Evolutionary conservation across 2,113 vertebrate species (phyloP).

Genomic region (Pseudonaja textilis): DNA sequence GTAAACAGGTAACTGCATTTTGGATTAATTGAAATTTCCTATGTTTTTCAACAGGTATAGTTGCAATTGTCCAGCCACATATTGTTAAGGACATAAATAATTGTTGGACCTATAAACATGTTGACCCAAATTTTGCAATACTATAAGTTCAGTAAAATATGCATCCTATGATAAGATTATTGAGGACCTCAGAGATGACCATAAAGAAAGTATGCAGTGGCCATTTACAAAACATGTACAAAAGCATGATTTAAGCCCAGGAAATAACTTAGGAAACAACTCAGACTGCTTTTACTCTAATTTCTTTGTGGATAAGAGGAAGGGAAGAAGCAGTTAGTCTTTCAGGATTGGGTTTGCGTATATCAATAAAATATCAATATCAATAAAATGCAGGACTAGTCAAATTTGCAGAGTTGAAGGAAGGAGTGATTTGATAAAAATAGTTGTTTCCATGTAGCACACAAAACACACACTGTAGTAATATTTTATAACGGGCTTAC

Average conservation of each 20-base stretch:
- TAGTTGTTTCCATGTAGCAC: constrained; percentile 26
- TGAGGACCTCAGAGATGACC: neutral
- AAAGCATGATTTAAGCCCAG: neutral
- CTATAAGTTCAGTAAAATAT: neutral
- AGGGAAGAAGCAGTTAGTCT: neutral
- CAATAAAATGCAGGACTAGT: neutral
- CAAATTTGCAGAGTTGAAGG: neutral
- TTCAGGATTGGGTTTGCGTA: neutral
- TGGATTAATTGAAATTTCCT: neutral
- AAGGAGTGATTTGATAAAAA: constrained; percentile 15
- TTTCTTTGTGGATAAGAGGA: neutral
- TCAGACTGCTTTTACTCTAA: neutral
- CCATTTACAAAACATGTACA: neutral
- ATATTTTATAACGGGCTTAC: constrained; percentile 33
- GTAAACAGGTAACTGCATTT: neutral
- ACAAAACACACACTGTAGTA: constrained; percentile 18
- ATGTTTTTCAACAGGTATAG: neutral
- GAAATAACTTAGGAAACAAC: neutral
- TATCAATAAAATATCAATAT: neutral
- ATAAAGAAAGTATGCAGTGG: neutral
- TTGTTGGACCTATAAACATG: neutral
- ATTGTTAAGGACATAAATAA: neutral
- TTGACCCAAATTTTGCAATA: neutral
- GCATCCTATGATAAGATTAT: neutral
- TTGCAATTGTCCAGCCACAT: neutral